Evolutionary conservation across 2,888 invertebrate genomes (phyloP), one percentile per base, ranked within the genome.

Genomic region (Lacanobia wlatinum): DNA sequence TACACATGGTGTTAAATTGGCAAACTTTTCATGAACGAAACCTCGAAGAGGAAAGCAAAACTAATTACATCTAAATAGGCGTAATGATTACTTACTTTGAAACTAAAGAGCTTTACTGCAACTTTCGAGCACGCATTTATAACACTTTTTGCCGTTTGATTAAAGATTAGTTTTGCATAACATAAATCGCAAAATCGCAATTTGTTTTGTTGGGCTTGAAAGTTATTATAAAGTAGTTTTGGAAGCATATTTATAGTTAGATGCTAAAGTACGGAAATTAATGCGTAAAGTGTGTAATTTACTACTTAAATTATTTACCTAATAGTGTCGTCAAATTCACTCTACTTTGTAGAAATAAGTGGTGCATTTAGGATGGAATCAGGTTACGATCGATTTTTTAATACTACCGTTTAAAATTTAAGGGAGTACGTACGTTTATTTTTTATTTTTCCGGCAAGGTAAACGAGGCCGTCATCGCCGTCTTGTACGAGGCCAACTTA

Each of bases 1-100:
- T 18, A 3, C 50, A 64, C 43, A 53, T 62, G 50, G n/a, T 62
- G 52, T 67, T 53, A 80, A n/a, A 61, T 67, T 56, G 46, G 56
- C 21, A 76, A 76, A 66, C 53, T 76, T 80, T 61, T 59, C 58
- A 59, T 59, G 59, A 21, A 67, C 56, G 28, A 43, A 56, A 80
- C 43, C 16, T 76, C 60, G 40, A 62, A 76, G 46, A n/a, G n/a
- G n/a, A n/a, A n/a, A 67, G 52, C 76, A 34, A 52, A 67, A 80
- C 61, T 52, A 76, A 75, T 80, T 66, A 76, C 80, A 21, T 48
- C 40, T 52, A 58, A 77, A 76, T 61, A 53, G n/a, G 28, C 55
- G 56, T 62, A 62, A 76, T 67, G 46, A 65, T 80, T 52, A 76
- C 40, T 61, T 12, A 23, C 10, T 18, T 14, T 1, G n/a, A 34